Conservation (phyloP, 2,888 invertebrate species). For the Epinotia demarniana region DNA sequence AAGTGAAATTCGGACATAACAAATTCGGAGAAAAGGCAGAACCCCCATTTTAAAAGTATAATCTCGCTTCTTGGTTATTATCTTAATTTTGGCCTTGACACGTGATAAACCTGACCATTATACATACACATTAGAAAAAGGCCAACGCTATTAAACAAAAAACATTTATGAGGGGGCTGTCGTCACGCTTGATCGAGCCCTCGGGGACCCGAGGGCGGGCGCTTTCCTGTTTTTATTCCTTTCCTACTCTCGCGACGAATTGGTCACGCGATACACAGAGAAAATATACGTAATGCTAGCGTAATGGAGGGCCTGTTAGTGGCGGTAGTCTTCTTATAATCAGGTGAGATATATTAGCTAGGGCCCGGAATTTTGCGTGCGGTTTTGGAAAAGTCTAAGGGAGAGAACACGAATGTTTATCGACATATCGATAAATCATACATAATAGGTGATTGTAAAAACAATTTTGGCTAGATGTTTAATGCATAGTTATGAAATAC, state of each 20-base stretch:
- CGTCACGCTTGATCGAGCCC: conserved; percentile 1
- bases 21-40: too few species aligned
- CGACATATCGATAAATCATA: too few species aligned
- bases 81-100: background rate
- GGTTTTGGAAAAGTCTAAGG: too few species aligned
- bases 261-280: background rate
- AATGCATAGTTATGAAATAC: too few species aligned
- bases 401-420: too few species aligned
- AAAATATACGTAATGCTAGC: background rate
- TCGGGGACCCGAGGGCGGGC: background rate
- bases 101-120: background rate
- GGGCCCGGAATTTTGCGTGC: too few species aligned
- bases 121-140: background rate
- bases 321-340: background rate
- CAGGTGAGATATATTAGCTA: background rate
- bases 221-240: too few species aligned
- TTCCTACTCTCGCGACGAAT: background rate
- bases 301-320: background rate
- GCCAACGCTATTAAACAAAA: background rate
- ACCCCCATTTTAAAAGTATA: too few species aligned
- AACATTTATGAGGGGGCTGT: background rate
- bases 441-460: too few species aligned
- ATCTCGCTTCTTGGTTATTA: background rate
- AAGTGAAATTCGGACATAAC: too few species aligned
- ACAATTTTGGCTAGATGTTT: too few species aligned